Evolutionary conservation across 2,888 invertebrate species (phyloP).

Genomic region (Phyto melanocephala): DNA sequence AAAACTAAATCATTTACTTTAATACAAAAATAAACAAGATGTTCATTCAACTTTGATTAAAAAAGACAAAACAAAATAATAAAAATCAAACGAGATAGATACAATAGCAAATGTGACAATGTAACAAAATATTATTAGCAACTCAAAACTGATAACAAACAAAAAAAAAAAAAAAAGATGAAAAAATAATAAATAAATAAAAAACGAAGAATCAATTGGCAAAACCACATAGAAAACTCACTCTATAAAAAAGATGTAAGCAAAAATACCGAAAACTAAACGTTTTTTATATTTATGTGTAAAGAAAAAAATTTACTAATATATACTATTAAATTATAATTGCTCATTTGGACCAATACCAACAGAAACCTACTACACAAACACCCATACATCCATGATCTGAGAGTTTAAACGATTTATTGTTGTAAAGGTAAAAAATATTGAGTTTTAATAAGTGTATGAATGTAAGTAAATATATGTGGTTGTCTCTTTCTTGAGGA

Average conservation of each 20-base stretch:
- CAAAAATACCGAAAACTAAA: slow-evolving; percentile 17
- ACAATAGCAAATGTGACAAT: background rate
- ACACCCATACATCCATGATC: background rate
- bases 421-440: slow-evolving; percentile 3
- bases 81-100: no score
- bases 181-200: background rate
- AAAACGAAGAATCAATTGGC: slow-evolving; percentile 21
- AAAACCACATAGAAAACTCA: background rate
- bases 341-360: slow-evolving; percentile 33
- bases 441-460: background rate
- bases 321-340: background rate
- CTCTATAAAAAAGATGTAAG: slow-evolving; percentile 4
- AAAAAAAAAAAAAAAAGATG: slow-evolving; percentile 2
- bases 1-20: background rate
- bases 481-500: slow-evolving; percentile 40
- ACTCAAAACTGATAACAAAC: background rate
- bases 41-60: background rate
- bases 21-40: background rate
- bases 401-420: slow-evolving; percentile 10
- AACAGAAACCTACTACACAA: background rate
- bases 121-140: background rate
- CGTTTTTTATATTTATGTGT: slow-evolving; percentile 1
- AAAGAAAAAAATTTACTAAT: slow-evolving; percentile 6
- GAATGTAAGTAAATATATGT: background rate
- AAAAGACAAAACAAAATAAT: background rate